Base-by-base conservation (phyloP, 2,888 invertebrate species). In the Stramonita haemastoma region DNA sequence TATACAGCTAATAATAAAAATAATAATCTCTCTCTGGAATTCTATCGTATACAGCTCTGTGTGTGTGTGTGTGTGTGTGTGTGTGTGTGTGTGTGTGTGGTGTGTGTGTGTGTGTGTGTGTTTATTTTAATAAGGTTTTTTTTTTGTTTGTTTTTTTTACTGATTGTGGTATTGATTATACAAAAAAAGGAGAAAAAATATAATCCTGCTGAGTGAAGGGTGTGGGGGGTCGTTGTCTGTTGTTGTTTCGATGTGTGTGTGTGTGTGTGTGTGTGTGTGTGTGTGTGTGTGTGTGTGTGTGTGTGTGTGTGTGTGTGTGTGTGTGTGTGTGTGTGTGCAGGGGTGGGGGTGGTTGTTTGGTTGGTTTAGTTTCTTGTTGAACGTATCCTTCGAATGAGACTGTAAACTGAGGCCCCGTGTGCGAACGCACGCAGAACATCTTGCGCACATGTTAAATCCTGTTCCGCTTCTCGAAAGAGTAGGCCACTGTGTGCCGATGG, bases 251-350 rank as follows among this genome's bases (percentile, higher is more conserved):
- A 19, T 84, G 46, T 84, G 84, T 84, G 77, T 46, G 11, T 83
- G 83, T 83, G 83, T 83, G 83, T 83, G 83, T 77, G 77, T 29
- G 77, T 77, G 77, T 29, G 32, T 77, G 77, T 22, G 32, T 22
- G 77, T 77, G 77, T 77, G 77, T 77, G 79, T 79, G 79, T 34
- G 5, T 79, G 79, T 79, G 79, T 79, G 79, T 79, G 79, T 79
- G 79, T 32, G 79, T 79, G 79, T 79, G 79, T 79, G 79, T 79
- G 79, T 79, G 32, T 79, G 79, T 79, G 79, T 79, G 13, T 29
- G 79, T 79, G 32, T 79, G 34, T 34, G 32, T 79, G 79, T 79
- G 79, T 79, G 79, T 79, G 79, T 79, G 32, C 32, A 32, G 29
- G 79, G 29, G 79, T 34, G 79, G 46, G 46, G 8, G 66, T 66